A percentile compares a stretch with the other conserved stretches of the same genome.
Evolutionary conservation across 2,888 invertebrate genomes (phyloP).

Genomic region (Andrena bicolor): DNA sequence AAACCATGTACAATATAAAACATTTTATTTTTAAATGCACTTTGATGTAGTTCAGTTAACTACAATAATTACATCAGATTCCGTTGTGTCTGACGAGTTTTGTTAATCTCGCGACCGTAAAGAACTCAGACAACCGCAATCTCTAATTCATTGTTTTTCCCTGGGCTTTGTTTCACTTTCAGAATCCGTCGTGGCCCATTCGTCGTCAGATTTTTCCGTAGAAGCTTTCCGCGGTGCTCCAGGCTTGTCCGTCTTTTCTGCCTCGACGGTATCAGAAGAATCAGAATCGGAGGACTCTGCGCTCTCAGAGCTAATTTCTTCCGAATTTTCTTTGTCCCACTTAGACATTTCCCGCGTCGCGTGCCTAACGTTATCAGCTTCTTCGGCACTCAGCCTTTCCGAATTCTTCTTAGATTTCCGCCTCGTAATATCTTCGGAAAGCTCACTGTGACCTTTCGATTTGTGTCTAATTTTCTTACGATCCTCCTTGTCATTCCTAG

Average conservation of each 20-base stretch:
- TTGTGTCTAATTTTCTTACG: constrained; percentile 4
- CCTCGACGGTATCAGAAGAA: constrained; percentile 28
- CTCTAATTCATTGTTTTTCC: not conserved
- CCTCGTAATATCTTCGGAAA: not conserved
- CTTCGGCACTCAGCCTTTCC: not conserved
- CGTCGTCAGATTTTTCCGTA: constrained; percentile 27
- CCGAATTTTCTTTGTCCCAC: constrained; percentile 56
- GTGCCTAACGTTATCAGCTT: not conserved
- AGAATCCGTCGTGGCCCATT: constrained; percentile 61
- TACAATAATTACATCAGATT: constrained; percentile 5
- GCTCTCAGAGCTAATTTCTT: constrained; percentile 32
- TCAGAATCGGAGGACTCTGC: constrained; percentile 53
- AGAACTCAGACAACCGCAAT: not conserved
- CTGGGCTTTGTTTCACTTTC: constrained; percentile 33
- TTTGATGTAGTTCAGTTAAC: not conserved
- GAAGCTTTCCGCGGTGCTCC: not conserved
- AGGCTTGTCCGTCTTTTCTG: not conserved
- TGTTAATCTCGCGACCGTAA: not conserved
- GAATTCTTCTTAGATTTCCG: not conserved
- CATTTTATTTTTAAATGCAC: constrained; percentile 43
- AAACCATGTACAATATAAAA: constrained; percentile 20
- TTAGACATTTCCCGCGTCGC: constrained; percentile 18
- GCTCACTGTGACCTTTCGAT: not conserved
- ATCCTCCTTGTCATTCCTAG: not conserved
- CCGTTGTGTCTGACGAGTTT: not conserved